These are phyloP conservation scores for Erebia aethiops DNA, from an alignment of 2,888 invertebrate genomes.

Conservation along the genomic window DNA sequence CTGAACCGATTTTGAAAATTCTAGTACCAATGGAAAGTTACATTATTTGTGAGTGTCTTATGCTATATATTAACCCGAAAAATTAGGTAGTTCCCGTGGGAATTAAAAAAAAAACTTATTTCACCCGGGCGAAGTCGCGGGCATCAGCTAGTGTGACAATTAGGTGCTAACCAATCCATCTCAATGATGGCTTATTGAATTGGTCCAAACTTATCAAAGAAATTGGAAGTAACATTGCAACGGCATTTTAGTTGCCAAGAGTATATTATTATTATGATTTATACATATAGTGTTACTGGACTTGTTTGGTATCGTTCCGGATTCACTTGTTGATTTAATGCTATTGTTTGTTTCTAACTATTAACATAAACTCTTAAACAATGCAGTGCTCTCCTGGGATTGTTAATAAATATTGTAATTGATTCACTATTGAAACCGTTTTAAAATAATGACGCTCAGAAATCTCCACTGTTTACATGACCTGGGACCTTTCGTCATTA, in stretches of 20 bases:
- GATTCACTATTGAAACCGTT: constrained; percentile 36
- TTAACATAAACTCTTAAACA: constrained; percentile 39
- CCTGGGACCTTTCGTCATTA: constrained; percentile 21
- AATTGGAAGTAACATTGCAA: constrained; percentile 55
- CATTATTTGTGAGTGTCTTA: too few relatives aligned
- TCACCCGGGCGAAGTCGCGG: too few relatives aligned
- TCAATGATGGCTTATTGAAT: not conserved
- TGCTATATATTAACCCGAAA: too few relatives aligned
- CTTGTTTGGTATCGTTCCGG: constrained; percentile 63
- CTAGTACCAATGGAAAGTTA: too few relatives aligned
- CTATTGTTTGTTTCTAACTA: constrained; percentile 51
- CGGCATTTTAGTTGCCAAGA: constrained; percentile 46
- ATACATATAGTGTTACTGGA: constrained; percentile 56
- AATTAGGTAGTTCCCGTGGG: too few relatives aligned
- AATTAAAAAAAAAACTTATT: too few relatives aligned
- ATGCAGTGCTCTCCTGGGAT: constrained; percentile 29
- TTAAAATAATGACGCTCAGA: constrained; percentile 31
- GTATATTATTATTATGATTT: constrained; percentile 62
- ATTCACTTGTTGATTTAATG: constrained; percentile 62
- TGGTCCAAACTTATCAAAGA: constrained; percentile 31
- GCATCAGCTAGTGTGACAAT: too few relatives aligned
- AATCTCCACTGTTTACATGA: constrained; percentile 15
- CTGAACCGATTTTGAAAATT: too few relatives aligned
- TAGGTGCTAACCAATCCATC: too few relatives aligned
- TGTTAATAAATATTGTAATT: constrained; percentile 40